Evolutionary conservation across 1,140 invertebrate genomes (phyloP).

Genomic region (Asobara japonica): DNA sequence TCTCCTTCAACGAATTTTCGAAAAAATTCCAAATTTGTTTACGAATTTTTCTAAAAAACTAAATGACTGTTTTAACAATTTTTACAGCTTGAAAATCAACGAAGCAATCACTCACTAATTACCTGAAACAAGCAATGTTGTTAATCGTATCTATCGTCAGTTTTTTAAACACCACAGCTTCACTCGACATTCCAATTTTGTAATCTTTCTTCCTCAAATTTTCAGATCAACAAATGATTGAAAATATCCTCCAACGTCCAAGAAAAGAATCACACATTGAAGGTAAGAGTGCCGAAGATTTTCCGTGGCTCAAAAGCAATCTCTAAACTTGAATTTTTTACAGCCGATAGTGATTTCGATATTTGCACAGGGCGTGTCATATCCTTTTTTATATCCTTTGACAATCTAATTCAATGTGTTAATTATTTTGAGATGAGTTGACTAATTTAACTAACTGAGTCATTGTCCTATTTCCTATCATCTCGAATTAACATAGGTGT

Average conservation of each 20-base stretch:
- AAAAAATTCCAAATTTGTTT: too few species aligned
- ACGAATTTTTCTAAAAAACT: too few species aligned
- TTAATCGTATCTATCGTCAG: too few species aligned
- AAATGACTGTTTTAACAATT: too few species aligned
- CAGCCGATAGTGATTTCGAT: slow-evolving; percentile 57
- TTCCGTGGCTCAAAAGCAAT: background rate
- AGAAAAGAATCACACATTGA: slow-evolving; percentile 51
- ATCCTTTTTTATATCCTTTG: slow-evolving; percentile 65
- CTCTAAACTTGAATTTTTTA: slow-evolving; percentile 58
- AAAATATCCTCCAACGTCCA: slow-evolving; percentile 56
- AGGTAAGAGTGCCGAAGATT: slow-evolving; percentile 48
- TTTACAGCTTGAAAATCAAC: too few species aligned
- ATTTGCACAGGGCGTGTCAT: slow-evolving; percentile 53
- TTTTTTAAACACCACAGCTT: too few species aligned
- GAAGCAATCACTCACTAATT: too few species aligned
- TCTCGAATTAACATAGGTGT: slow-evolving; percentile 51
- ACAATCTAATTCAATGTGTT: slow-evolving; percentile 30
- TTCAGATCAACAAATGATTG: slow-evolving; percentile 67
- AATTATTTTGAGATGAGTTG: slow-evolving; percentile 38
- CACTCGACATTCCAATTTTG: too few species aligned
- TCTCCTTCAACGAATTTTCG: too few species aligned
- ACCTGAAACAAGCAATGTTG: too few species aligned
- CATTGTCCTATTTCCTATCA: slow-evolving; percentile 1
- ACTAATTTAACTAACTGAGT: slow-evolving; percentile 24
- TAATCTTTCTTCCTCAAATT: too few species aligned